phyloP scores from a whole-genome alignment of 1,140 invertebrate species.

The Trichonephila inaurata region DNA sequence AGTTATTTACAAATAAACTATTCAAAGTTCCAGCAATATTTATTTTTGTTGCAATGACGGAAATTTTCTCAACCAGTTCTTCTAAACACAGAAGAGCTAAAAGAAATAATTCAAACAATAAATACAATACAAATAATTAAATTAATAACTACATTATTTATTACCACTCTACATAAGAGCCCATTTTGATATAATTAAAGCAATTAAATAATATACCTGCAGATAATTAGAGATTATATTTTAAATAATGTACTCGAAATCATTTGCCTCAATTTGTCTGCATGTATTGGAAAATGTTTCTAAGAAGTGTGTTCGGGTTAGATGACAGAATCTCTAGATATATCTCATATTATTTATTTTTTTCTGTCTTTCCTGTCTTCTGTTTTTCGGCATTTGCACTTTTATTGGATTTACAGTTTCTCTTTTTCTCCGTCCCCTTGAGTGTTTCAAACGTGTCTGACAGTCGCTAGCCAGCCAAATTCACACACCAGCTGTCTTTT shows the following conservation, averaged over 20 bases:
- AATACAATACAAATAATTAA: no score
- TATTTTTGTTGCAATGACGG: no score
- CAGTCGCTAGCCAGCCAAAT: constrained; percentile 47
- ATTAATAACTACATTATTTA: no score
- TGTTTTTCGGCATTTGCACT: constrained; percentile 53
- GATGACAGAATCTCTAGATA: constrained; percentile 63
- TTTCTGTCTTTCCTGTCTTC: background rate
- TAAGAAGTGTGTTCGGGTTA: constrained; percentile 59
- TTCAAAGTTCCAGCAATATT: no score
- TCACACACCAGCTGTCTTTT: background rate
- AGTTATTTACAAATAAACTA: no score
- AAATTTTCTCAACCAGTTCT: no score
- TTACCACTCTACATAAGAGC: no score
- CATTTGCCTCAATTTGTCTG: constrained; percentile 23
- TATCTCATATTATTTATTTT: constrained; percentile 21
- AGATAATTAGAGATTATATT: no score
- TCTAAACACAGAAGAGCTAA: no score
- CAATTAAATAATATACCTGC: no score
- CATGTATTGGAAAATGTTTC: background rate
- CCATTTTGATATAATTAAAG: no score
- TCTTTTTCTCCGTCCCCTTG: constrained; percentile 22
- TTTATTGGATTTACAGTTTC: constrained; percentile 71
- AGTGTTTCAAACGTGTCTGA: constrained; percentile 68
- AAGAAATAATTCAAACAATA: no score
- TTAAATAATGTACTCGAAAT: background rate